These are phyloP conservation scores for Rousettus madagascariensis DNA, from an alignment of 2,797 vertebrate species.

Conservation along the genomic window DNA sequence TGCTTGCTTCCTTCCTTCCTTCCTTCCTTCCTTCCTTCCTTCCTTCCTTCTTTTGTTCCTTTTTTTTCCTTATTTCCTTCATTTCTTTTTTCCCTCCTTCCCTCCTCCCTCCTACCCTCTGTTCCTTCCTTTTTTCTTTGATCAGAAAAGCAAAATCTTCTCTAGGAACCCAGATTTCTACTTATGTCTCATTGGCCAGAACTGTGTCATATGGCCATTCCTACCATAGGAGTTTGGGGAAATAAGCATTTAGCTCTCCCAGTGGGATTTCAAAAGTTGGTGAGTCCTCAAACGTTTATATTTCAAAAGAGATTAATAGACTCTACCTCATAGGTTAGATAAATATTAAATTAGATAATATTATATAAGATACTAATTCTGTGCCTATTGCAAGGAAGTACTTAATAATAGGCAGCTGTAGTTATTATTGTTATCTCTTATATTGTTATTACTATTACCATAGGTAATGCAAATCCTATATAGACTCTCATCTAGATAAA, in stretches of 20 bases:
- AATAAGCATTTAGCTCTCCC: neutral
- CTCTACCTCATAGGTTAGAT: neutral
- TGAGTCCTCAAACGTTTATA: neutral
- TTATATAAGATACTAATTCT: neutral
- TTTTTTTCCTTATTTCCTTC: no score
- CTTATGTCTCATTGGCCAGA: neutral
- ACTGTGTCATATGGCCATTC: neutral
- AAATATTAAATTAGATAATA: neutral
- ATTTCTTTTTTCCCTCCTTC: no score
- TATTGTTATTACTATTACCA: neutral
- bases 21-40: no score
- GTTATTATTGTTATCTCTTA: neutral
- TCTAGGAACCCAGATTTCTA: neutral
- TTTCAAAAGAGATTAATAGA: neutral
- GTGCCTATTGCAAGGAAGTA: neutral
- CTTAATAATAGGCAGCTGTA: neutral
- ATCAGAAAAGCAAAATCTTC: neutral
- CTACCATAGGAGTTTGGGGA: neutral
- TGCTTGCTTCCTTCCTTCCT: no score
- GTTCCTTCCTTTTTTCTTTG: neutral
- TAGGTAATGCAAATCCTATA: neutral
- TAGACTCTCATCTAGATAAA: neutral
- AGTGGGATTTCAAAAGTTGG: neutral
- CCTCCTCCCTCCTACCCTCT: no score
- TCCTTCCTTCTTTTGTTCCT: no score